These are phyloP conservation scores for Drosophila sucinea DNA, from an alignment of 1,140 invertebrate species.

Conservation along the genomic window DNA sequence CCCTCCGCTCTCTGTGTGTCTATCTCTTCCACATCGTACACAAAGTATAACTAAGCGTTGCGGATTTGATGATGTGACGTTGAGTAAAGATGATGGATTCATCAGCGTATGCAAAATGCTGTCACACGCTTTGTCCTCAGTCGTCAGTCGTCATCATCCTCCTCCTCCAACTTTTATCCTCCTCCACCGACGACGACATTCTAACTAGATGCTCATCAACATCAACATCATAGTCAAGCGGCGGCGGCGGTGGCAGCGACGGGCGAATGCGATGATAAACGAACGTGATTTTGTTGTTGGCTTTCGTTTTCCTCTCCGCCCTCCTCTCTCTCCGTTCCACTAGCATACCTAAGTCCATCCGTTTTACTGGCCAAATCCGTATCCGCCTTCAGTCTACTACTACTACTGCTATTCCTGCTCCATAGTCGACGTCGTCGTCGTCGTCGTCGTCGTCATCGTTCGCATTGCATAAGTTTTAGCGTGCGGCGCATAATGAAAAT, in stretches of 20 bases:
- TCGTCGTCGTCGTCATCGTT: constrained; percentile 2
- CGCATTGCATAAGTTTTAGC: constrained; percentile 69
- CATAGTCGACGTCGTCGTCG: background rate
- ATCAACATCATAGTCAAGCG: constrained; percentile 72
- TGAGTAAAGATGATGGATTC: constrained; percentile 82
- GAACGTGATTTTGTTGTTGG: constrained; percentile 78
- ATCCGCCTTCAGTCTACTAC: constrained; percentile 16
- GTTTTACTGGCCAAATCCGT: constrained; percentile 58
- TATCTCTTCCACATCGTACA: constrained; percentile 19
- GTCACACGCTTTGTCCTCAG: constrained; percentile 74
- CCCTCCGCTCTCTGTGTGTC: background rate
- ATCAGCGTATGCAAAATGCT: constrained; percentile 81
- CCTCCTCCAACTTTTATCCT: background rate
- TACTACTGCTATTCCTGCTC: background rate
- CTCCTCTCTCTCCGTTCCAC: background rate
- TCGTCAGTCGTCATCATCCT: constrained; percentile 39
- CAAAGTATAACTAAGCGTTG: constrained; percentile 71
- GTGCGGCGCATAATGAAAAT: constrained; percentile 79
- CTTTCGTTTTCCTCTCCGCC: constrained; percentile 38
- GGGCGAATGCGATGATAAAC: constrained; percentile 72
- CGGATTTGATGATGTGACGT: constrained; percentile 79
- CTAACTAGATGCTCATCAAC: constrained; percentile 72
- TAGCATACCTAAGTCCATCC: background rate
- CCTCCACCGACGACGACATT: constrained; percentile 33
- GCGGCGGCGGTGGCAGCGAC: constrained; percentile 53